These are phyloP conservation scores for Betta splendens DNA, from an alignment of 2,797 vertebrate species.

Conservation along the genomic window DNA sequence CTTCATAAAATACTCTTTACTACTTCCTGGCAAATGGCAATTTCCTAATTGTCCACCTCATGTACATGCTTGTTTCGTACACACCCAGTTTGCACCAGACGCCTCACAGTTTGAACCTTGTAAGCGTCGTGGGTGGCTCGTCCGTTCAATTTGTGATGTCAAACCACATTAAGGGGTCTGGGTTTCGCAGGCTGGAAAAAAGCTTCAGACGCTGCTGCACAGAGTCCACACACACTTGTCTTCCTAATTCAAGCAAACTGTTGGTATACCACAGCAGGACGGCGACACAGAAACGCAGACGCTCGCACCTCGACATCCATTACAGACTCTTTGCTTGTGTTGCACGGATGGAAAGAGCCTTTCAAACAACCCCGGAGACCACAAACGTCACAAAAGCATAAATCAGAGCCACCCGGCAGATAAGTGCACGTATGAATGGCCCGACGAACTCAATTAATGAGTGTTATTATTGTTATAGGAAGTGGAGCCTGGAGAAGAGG, in stretches of 20 bases:
- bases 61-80: constrained; percentile 23
- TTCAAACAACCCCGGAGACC: constrained; percentile 17
- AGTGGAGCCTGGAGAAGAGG: constrained; percentile 25
- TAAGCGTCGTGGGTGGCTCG: too few relatives aligned
- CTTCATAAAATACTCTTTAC: constrained; percentile 43
- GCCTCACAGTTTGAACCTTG: neutral
- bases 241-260: constrained; percentile 1
- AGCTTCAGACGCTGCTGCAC: neutral
- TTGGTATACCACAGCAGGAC: constrained; percentile 22
- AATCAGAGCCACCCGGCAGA: constrained; percentile 16
- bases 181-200: neutral
- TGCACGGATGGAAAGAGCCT: constrained; percentile 1
- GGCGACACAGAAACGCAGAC: constrained; percentile 1
- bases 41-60: constrained; percentile 18
- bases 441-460: constrained; percentile 56
- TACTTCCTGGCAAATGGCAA: constrained; percentile 17
- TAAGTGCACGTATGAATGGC: constrained; percentile 19
- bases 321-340: constrained; percentile 23
- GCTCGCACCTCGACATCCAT: constrained; percentile 5
- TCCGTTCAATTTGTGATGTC: constrained; percentile 1
- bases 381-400: constrained; percentile 1
- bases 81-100: neutral
- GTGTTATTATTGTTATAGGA: constrained; percentile 34
- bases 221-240: neutral
- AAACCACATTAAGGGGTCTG: neutral